Evolutionary conservation across 2,888 invertebrate species (phyloP), one percentile per base, ranked within the genome.

Genomic region (Pollenia griseotomentosa): DNA sequence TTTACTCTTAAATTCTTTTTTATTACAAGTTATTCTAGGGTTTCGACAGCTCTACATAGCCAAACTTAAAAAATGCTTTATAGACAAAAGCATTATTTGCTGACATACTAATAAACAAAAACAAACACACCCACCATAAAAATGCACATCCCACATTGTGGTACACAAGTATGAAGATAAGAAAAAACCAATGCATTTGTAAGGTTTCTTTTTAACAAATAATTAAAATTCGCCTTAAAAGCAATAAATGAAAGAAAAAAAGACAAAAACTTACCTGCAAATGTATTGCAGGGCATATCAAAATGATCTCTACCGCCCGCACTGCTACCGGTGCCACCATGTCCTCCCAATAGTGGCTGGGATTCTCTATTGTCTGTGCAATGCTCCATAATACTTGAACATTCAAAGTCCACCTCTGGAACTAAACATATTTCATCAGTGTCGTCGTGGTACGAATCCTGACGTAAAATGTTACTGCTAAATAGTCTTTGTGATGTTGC

Each of bases 311-410:
- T 91, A 68, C 90, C 90, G 91, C 94, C 94, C 91, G 96, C 95
- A 93, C 96, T 96, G 94, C 97, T 97, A 44, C 90, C 89, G 91
- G 94, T 94, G 91, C 96, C 95, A 93, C 96, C 96, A 93, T 96
- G 96, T 94, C 97, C 96, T 94, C 97, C 97, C 77, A 99, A 95
- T 89, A 99, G 96, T 93, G 98, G 98, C 94, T 98, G 98, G 94
- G 97, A 97, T 95, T 99, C 99, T 92, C 98, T 95, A 94, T 97
- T 97, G 88, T 96, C 95, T 88, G 96, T 96, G 92, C 96, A 95
- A 75, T 96, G 96, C 95, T 97, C 97, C 96, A 97, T 96, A 85
- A 90, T 90, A 94, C 95, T 95, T 93, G 93, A 90, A 94, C 96
- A 95, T 94, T 96, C 96, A 94, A 97, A 97, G 89, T 95, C 96